Conservation (phyloP, 2,797 vertebrate genomes). For the Tenualosa ilisha region DNA sequence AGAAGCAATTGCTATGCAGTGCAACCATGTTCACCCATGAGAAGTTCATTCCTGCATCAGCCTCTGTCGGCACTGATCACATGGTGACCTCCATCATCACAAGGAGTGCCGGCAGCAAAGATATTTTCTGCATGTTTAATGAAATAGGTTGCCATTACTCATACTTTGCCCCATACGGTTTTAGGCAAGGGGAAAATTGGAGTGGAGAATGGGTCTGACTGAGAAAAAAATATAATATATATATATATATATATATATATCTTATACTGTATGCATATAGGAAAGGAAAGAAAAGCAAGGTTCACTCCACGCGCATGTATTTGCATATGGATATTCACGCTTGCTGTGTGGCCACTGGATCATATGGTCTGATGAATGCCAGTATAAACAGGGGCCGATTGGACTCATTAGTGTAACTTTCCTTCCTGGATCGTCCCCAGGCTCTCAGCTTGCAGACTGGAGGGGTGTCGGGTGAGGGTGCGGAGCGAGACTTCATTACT, state of each 20-base stretch:
- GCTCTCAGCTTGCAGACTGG: conserved; percentile 64
- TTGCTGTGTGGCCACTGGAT: conserved; percentile 47
- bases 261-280: no score
- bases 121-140: conserved; percentile 21
- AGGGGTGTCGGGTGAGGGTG: conserved; percentile 49
- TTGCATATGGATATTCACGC: conserved; percentile 16
- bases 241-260: no score
- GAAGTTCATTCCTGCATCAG: not conserved
- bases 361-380: conserved; percentile 57
- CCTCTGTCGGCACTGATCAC: not conserved
- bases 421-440: conserved; percentile 57
- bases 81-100: not conserved
- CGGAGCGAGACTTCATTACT: conserved; percentile 67
- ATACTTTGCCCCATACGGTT: not conserved
- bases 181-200: not conserved
- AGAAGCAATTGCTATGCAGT: not conserved
- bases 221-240: not conserved
- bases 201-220: not conserved
- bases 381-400: conserved; percentile 59
- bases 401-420: conserved; percentile 74
- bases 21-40: not conserved
- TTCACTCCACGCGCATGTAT: not conserved
- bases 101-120: conserved; percentile 5
- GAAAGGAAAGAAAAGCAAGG: not conserved
- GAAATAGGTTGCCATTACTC: conserved; percentile 10